Evolutionary conservation across 2,113 vertebrate genomes (phyloP).

Genomic region (Mobula hypostoma): DNA sequence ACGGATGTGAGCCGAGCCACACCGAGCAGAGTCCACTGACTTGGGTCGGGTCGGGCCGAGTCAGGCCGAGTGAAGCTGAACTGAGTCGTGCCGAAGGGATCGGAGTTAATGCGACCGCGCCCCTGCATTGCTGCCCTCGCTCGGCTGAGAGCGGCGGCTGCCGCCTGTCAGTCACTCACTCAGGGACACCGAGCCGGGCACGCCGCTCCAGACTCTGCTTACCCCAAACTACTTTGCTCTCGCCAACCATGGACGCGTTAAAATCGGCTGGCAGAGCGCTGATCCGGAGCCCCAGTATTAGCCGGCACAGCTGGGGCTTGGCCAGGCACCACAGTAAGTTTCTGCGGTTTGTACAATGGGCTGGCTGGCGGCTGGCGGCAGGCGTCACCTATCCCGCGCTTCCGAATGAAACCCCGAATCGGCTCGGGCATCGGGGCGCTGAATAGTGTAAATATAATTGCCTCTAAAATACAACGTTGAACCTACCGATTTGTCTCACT

Average conservation of each 20-base stretch:
- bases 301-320: slow-evolving; percentile 70
- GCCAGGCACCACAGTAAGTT: slow-evolving; percentile 74
- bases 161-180: neutral
- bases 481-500: neutral
- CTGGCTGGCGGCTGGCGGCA: neutral
- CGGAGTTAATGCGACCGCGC: too few species aligned
- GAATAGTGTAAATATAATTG: neutral
- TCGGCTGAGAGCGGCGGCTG: neutral
- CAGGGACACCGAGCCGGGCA: neutral
- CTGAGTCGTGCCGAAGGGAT: too few species aligned
- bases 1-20: too few species aligned
- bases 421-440: neutral
- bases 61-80: neutral
- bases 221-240: neutral
- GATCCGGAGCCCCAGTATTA: slow-evolving; percentile 73
- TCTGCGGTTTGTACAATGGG: neutral
- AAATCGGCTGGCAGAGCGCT: slow-evolving; percentile 76
- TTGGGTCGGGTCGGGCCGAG: too few species aligned
- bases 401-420: neutral
- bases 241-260: slow-evolving; percentile 65
- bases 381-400: too few species aligned
- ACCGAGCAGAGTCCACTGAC: neutral
- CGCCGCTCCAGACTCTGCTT: neutral
- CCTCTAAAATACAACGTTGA: neutral
- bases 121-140: too few species aligned